These are phyloP conservation scores for Gorsachius goisagi DNA, from an alignment of 2,113 vertebrate species.

Conservation along the genomic window DNA sequence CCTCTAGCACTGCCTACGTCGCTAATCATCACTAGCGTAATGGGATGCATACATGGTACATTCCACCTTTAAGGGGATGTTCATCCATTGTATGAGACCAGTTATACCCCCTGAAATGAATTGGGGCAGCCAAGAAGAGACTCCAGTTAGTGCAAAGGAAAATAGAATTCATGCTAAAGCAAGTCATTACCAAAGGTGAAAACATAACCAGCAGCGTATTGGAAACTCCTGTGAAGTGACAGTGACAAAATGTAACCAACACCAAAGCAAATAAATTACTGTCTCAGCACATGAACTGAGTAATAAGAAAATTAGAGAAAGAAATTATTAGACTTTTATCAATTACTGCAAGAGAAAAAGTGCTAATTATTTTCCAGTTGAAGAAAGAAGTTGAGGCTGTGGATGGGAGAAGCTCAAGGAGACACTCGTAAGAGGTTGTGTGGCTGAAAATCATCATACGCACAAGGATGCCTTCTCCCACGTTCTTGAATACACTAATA, in stretches of 20 bases:
- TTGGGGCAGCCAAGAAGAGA: not conserved
- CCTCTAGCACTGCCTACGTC: not conserved
- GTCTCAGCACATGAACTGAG: not conserved
- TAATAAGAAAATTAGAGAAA: not conserved
- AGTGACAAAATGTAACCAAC: not conserved
- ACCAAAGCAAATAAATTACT: conserved; percentile 15
- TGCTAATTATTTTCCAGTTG: not conserved
- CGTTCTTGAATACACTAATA: not conserved
- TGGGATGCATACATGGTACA: accelerated
- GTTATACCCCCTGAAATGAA: not conserved
- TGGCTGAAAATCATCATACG: not conserved
- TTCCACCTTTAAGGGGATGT: not conserved
- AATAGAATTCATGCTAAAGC: not conserved
- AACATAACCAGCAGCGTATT: not conserved
- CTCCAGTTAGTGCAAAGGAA: not conserved
- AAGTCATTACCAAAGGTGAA: not conserved
- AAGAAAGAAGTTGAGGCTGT: not conserved
- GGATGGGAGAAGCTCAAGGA: not conserved
- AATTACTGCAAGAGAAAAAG: not conserved
- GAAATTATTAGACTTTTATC: not conserved
- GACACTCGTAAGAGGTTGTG: not conserved
- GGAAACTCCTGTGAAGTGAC: not conserved
- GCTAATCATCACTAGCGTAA: not conserved
- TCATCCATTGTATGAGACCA: not conserved
- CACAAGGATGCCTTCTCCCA: not conserved